Evolutionary conservation across 2,113 vertebrate species (phyloP).

Genomic region (Nesogale talazaci): DNA sequence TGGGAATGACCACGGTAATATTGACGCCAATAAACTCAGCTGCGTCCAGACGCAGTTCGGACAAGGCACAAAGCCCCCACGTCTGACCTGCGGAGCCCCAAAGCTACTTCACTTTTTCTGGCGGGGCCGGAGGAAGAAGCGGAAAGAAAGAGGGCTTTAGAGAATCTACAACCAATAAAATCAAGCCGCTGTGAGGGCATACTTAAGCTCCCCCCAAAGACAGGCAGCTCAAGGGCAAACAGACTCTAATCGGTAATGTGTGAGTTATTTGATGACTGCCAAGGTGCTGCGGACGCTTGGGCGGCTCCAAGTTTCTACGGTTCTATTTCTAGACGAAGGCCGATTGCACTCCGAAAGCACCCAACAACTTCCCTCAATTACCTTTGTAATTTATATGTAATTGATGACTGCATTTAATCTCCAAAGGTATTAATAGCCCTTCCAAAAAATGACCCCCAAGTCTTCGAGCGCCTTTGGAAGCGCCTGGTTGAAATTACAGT

Average conservation of each 20-base stretch:
- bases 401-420: constrained; percentile 78
- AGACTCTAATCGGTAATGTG: constrained; percentile 56
- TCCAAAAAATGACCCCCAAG: constrained; percentile 65
- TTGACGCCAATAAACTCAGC: constrained; percentile 67
- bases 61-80: constrained; percentile 63
- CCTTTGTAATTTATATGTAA: constrained; percentile 75
- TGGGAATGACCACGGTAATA: constrained; percentile 72
- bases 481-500: constrained; percentile 71
- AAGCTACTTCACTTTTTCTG: constrained; percentile 69
- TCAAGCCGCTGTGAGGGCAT: constrained; percentile 45
- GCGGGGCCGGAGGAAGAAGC: constrained; percentile 35
- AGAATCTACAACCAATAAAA: constrained; percentile 70
- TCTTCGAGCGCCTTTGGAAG: constrained; percentile 68
- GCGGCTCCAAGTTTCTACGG: constrained; percentile 54
- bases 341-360: constrained; percentile 29
- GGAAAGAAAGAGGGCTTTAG: constrained; percentile 73
- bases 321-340: constrained; percentile 69
- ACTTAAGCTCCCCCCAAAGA: constrained; percentile 72
- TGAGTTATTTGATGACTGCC: constrained; percentile 62
- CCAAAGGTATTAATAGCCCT: constrained; percentile 75
- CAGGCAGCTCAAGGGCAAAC: constrained; percentile 71
- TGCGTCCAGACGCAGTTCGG: constrained; percentile 40
- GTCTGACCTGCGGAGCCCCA: constrained; percentile 65
- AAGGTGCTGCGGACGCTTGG: constrained; percentile 55
- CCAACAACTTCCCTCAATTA: constrained; percentile 75